phyloP scores from a whole-genome alignment of 2,113 vertebrate species.

The Bombycilla garrulus region DNA sequence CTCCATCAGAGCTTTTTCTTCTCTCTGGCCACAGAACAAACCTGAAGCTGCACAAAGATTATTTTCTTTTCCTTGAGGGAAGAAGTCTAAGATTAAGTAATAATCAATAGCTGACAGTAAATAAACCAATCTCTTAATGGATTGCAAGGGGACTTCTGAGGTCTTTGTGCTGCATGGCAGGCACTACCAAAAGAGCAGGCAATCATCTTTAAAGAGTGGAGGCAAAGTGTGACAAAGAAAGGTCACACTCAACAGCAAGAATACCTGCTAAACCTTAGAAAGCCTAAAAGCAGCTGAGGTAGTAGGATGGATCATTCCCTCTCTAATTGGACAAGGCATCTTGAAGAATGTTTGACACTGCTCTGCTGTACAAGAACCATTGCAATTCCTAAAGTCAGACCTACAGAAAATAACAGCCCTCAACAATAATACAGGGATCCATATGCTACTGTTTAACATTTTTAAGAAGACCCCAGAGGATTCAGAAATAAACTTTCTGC shows the following conservation, averaged over 20 bases:
- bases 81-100: slow-evolving; percentile 28
- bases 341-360: neutral
- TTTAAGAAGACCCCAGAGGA: neutral
- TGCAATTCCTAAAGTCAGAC: neutral
- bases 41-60: neutral
- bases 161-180: neutral
- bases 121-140: slow-evolving; percentile 18
- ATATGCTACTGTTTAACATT: neutral
- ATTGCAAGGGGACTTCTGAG: neutral
- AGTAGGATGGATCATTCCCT: neutral
- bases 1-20: neutral
- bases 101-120: slow-evolving; percentile 35
- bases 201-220: neutral
- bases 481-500: neutral
- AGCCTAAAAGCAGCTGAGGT: neutral
- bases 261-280: neutral
- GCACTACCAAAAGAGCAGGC: neutral
- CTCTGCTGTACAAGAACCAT: neutral
- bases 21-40: neutral
- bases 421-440: neutral
- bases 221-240: neutral
- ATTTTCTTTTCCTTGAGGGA: neutral
- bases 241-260: neutral
- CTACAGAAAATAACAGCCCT: neutral
- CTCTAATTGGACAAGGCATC: neutral